Percentiles rank a stretch among this genome's conserved stretches.
Evolutionary conservation across 2,113 vertebrate species (phyloP).

Genomic region (Thoracochromis brauschi): DNA sequence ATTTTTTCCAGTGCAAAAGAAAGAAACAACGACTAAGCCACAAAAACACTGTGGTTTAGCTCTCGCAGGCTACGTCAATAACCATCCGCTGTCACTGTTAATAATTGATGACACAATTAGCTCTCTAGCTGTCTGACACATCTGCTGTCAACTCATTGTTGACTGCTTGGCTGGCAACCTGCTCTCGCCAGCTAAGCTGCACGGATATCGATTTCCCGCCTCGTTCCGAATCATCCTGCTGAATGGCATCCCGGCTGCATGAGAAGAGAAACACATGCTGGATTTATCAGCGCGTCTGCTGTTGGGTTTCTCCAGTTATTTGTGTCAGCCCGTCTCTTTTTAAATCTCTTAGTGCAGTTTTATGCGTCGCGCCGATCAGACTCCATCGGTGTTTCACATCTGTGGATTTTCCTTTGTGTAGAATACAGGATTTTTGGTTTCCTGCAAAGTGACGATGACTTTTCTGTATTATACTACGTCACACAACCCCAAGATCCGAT

Average conservation of each 20-base stretch:
- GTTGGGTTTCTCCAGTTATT: not conserved
- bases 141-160: not conserved
- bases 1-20: not conserved
- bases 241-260: not conserved
- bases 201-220: constrained; percentile 38
- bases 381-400: not conserved
- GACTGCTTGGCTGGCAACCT: constrained; percentile 21
- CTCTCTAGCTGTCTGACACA: constrained; percentile 21
- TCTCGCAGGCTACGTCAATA: constrained; percentile 17
- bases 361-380: not conserved
- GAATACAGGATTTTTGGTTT: not conserved
- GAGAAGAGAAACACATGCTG: not conserved
- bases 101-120: constrained; percentile 67
- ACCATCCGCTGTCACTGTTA: constrained; percentile 25
- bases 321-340: not conserved
- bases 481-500: not conserved
- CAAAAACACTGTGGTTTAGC: not conserved
- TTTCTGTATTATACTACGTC: not conserved
- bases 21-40: not conserved
- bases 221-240: not conserved
- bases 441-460: not conserved
- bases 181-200: not conserved
- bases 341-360: not conserved
- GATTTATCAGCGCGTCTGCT: not conserved
- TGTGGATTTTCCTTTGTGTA: not conserved